Evolutionary conservation across 1,140 invertebrate species (phyloP).

Genomic region (Megathymus violae): DNA sequence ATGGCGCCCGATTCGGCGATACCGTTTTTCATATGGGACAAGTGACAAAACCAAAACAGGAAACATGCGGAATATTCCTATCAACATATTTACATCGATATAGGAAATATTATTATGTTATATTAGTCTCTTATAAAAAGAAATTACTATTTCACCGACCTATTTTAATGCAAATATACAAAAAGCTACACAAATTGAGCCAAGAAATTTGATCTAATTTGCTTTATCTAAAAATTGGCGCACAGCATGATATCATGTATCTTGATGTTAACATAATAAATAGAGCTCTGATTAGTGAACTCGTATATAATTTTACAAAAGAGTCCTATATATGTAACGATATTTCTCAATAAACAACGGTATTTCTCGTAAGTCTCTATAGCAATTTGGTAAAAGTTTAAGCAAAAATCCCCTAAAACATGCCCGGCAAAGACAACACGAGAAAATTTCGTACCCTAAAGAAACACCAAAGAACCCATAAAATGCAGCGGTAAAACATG

Average conservation of each 20-base stretch:
- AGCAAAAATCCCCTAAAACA: too few relatives aligned
- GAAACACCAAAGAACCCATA: background rate
- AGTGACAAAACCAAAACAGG: background rate
- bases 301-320: background rate
- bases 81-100: background rate
- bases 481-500: background rate
- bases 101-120: too few relatives aligned
- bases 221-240: background rate
- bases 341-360: too few relatives aligned
- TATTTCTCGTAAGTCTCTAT: too few relatives aligned
- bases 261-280: background rate
- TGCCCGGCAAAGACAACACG: too few relatives aligned
- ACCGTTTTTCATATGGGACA: background rate
- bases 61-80: background rate
- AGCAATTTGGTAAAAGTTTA: too few relatives aligned
- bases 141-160: background rate
- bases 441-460: background rate
- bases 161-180: background rate
- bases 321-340: background rate
- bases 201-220: background rate
- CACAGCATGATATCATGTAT: background rate
- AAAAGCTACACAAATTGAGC: background rate
- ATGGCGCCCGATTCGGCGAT: slow-evolving; percentile 18
- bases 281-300: background rate
- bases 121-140: too few relatives aligned